Evolutionary conservation across 2,888 invertebrate genomes (phyloP).

Genomic region (Petrolisthes manimaculis): DNA sequence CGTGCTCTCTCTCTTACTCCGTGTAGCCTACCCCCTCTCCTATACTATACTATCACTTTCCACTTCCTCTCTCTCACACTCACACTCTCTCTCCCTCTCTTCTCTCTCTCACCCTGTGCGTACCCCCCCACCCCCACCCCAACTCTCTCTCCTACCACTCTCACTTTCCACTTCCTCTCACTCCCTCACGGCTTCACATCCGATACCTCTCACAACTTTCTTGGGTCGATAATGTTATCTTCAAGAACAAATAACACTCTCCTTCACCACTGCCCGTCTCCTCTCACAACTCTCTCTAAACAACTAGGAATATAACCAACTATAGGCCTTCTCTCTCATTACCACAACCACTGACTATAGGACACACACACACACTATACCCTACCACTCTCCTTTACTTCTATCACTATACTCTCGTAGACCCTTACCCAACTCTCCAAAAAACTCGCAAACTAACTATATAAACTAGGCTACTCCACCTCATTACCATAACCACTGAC

Average conservation of each 20-base stretch:
- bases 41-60: background rate
- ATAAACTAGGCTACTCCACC: background rate
- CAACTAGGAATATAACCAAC: background rate
- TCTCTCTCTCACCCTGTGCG: background rate
- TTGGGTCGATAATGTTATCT: too few relatives aligned
- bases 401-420: background rate
- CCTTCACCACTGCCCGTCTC: too few relatives aligned
- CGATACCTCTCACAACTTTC: background rate
- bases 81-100: background rate
- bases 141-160: too few relatives aligned
- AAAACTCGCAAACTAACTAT: too few relatives aligned
- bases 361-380: background rate
- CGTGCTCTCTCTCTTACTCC: background rate
- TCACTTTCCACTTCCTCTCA: background rate
- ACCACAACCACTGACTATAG: background rate
- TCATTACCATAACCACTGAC: background rate
- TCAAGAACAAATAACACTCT: too few relatives aligned
- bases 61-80: background rate
- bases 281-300: background rate
- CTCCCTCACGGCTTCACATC: background rate
- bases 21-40: background rate
- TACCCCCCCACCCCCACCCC: background rate
- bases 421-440: background rate
- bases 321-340: background rate
- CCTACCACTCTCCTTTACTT: background rate